Base-by-base conservation (phyloP, 2,113 vertebrate species). In the Amphiprion ocellaris region DNA sequence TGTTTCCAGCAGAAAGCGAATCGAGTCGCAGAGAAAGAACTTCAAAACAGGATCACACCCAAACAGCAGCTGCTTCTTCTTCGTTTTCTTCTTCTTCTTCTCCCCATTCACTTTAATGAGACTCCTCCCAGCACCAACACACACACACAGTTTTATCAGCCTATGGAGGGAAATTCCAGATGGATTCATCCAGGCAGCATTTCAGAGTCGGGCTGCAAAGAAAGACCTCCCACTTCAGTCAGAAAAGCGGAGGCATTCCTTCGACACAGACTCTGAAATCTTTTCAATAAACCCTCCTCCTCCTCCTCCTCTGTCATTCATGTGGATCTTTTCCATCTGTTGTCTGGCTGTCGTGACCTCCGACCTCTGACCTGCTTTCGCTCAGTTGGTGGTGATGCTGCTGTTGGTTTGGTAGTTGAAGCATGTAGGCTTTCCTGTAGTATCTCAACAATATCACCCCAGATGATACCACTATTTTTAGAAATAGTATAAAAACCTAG, bases 291-390 rank as follows among this genome's bases (percentile, higher is more conserved):
- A 37, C 7, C 49, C 26, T 26, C 68, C 10, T 16, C 72, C 26
- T 26, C 68, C 10, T 16, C 72, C 17, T 66, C 56, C 41, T 49
- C 16, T 52, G 3, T 74, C 41, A 64, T 74, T 74, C 67, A 71
- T 70, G 59, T 75, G 54, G 69, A 86, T 76, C 65, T 65, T 54
- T 77, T 73, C 81, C 85, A 81, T 89, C 86, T 90, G 87, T 37
- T 74, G 70, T 79, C 63, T 81, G 39, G 52, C 10, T 19, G 47
- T 30, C 30, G 1, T 52, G 68, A 77, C 74, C 81, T 75, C 10
- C 80, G 81, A 89, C 85, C 85, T 77, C 46, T 83, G 86, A 81
- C 85, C 81, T 47, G 81, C 26, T 81, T 64, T 19, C 50, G 21
- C 23, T 44, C 10, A 0, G 63, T 19, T 10, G 24, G 11, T 19